Base-by-base conservation (phyloP, 1,140 invertebrate species). In the Pygmarrhopalites habei region DNA sequence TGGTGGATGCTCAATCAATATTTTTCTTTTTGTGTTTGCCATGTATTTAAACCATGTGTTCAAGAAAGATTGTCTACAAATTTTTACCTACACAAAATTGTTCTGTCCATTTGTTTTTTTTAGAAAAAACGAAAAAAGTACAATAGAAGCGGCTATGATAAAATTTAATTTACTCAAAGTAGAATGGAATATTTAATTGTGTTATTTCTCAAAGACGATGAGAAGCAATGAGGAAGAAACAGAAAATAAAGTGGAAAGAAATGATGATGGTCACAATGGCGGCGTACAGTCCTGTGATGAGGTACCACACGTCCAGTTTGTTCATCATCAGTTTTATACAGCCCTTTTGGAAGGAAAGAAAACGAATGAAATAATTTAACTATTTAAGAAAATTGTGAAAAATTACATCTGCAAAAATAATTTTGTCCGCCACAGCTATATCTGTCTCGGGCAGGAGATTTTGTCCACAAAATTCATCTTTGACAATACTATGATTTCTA, bases 331-430 rank as follows among this genome's bases (percentile, higher is more conserved):
- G 10, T 26, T 25, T 52, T 5, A 52, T 25, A 26, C 49, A 52
- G 25, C 49, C 49, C 49, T 52, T n/a, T n/a, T n/a, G n/a, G n/a
- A n/a, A n/a, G n/a, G 49, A 10, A 47, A 47, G 19, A 25, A 25
- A 47, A 35, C 32, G 15, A 35, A 35, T 5, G 32, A 7, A 7
- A 15, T n/a, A n/a, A n/a, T n/a, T n/a, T n/a, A n/a, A n/a, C n/a
- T n/a, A n/a, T n/a, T n/a, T n/a, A n/a, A n/a, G n/a, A n/a, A n/a
- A n/a, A n/a, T 5, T 35, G 32, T 5, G 15, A 28, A 52, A 3
- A 52, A 14, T 41, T 46, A 62, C 60, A 15, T 39, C 30, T 7
- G 62, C 56, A 46, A 49, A 58, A 21, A 64, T 44, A n/a, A 39
- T n/a, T 35, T 26, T 32, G 5, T 58, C 44, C 2, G 62, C 62